phyloP scores from a whole-genome alignment of 2,797 vertebrate genomes.

The Paratrypauchen microcephalus region DNA sequence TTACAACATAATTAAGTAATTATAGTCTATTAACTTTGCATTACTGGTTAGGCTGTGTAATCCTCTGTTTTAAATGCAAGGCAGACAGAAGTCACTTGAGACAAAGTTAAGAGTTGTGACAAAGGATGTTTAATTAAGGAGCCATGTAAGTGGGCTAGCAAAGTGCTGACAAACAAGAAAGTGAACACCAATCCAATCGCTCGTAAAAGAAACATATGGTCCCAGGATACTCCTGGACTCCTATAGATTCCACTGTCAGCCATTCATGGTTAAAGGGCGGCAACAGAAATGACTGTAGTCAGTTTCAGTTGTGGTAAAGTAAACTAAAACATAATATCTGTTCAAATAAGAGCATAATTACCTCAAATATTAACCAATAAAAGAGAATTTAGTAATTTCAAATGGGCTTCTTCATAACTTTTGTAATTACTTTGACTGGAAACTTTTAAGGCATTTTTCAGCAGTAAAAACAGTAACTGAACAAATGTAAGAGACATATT shows the following conservation, averaged over 20 bases:
- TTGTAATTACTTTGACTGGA: no score
- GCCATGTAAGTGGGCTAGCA: constrained; percentile 35
- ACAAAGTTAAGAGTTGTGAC: constrained; percentile 12
- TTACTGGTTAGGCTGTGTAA: not conserved
- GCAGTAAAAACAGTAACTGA: no score
- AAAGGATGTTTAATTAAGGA: constrained; percentile 5
- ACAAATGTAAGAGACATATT: no score
- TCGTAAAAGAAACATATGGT: constrained; percentile 40
- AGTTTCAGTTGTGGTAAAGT: not conserved
- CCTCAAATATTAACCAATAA: not conserved
- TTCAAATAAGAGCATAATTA: not conserved
- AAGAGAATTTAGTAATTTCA: no score
- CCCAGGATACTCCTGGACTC: constrained; percentile 17
- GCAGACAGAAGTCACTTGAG: not conserved
- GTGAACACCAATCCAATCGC: constrained; percentile 30
- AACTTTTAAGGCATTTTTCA: no score
- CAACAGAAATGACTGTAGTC: not conserved
- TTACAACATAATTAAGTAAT: not conserved
- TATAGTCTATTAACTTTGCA: not conserved
- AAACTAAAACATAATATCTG: not conserved
- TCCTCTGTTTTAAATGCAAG: not conserved
- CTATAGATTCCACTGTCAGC: constrained; percentile 53
- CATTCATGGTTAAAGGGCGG: constrained; percentile 21
- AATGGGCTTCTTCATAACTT: no score
- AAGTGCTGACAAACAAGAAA: constrained; percentile 56